Conservation (phyloP, 2,888 invertebrate species). For the Atherix ibis region DNA sequence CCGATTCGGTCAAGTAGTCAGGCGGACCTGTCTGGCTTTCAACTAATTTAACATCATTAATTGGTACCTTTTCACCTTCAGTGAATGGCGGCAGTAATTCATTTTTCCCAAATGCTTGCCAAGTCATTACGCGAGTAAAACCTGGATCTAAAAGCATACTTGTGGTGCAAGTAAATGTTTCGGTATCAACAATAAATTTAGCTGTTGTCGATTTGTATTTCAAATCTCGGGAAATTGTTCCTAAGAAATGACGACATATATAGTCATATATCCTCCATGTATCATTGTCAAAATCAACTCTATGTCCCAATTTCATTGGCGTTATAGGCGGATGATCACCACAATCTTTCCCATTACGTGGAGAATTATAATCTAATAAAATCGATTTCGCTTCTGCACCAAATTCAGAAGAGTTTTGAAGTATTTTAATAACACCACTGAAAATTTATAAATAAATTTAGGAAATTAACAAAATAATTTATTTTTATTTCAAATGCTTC, state of each 20-base stretch:
- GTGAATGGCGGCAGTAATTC: conserved; percentile 64
- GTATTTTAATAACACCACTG: conserved; percentile 25
- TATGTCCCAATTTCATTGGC: conserved; percentile 73
- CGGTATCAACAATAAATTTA: conserved; percentile 60
- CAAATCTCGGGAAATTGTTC: conserved; percentile 77
- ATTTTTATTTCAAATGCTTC: conserved; percentile 14
- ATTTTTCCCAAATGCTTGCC: conserved; percentile 76
- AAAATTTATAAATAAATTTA: conserved; percentile 5
- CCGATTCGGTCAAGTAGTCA: conserved; percentile 93
- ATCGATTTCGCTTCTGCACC: conserved; percentile 27
- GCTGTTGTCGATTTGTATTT: conserved; percentile 72
- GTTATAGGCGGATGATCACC: conserved; percentile 99
- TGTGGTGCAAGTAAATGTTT: conserved; percentile 71
- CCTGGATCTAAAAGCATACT: conserved; percentile 86
- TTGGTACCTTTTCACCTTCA: conserved; percentile 53
- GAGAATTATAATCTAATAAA: conserved; percentile 22
- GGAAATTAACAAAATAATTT: not conserved
- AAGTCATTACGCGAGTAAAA: conserved; percentile 81
- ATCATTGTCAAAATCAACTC: conserved; percentile 70
- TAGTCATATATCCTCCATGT: conserved; percentile 92
- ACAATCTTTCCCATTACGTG: conserved; percentile 61
- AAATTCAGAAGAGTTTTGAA: conserved; percentile 27
- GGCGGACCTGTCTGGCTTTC: conserved; percentile 93
- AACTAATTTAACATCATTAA: conserved; percentile 61
- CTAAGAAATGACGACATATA: conserved; percentile 91